These are phyloP conservation scores for Drepana arcuata DNA, from an alignment of 1,140 invertebrate species.

Conservation along the genomic window DNA sequence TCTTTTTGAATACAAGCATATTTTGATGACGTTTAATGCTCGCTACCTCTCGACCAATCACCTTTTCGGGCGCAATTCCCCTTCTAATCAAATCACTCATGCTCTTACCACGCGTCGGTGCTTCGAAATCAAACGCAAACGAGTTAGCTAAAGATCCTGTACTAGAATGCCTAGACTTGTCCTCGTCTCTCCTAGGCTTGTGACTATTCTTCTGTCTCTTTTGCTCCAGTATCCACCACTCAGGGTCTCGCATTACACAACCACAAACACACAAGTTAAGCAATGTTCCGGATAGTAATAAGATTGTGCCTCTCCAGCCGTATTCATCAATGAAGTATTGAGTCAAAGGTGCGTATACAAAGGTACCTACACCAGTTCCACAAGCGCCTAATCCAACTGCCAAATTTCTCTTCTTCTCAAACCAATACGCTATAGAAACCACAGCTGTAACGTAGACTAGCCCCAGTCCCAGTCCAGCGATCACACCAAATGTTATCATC, in stretches of 20 bases:
- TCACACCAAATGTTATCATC: slow-evolving; percentile 89
- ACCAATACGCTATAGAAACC: slow-evolving; percentile 96
- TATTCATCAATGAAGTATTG: slow-evolving; percentile 82
- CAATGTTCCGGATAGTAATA: slow-evolving; percentile 87
- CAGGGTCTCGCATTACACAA: slow-evolving; percentile 88
- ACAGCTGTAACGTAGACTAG: slow-evolving; percentile 92
- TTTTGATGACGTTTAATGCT: slow-evolving; percentile 57
- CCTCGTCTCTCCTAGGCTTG: slow-evolving; percentile 30
- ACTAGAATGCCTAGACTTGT: slow-evolving; percentile 52
- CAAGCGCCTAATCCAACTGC: slow-evolving; percentile 94
- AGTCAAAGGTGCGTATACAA: slow-evolving; percentile 88
- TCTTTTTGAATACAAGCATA: slow-evolving; percentile 35
- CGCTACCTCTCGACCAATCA: slow-evolving; percentile 76
- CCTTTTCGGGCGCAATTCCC: slow-evolving; percentile 77
- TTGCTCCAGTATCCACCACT: slow-evolving; percentile 80
- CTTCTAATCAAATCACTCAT: slow-evolving; percentile 73
- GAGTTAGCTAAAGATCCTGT: slow-evolving; percentile 59
- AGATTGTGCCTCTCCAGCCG: slow-evolving; percentile 89
- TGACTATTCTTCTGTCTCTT: slow-evolving; percentile 52
- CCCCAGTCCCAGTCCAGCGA: slow-evolving; percentile 88
- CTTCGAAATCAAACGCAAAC: slow-evolving; percentile 42
- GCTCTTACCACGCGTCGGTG: slow-evolving; percentile 33
- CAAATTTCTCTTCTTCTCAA: slow-evolving; percentile 92
- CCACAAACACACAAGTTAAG: slow-evolving; percentile 93
- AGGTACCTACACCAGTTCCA: slow-evolving; percentile 89